Evolutionary conservation across 2,888 invertebrate species (phyloP), one percentile per base, ranked within the genome.

Genomic region (Ectemnius lituratus): DNA sequence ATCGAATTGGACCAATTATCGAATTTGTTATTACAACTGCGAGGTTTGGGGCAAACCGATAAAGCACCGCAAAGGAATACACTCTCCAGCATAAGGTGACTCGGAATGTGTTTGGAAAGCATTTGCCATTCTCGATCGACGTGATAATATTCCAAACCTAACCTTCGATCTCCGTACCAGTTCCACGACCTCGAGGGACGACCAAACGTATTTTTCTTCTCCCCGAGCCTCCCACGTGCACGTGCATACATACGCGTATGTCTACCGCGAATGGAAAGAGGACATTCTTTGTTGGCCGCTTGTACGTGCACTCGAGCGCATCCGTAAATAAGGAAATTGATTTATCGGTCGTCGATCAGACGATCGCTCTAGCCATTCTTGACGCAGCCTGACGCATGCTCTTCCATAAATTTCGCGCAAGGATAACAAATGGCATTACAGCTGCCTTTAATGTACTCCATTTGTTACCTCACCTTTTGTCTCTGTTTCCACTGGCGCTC

Each of bases 291-390:
- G 68, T 62, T 78, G 72, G 74, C 70, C 71, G 59, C 67, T 76
- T 66, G 70, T 73, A 76, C 78, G 73, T 71, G 76, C 37, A 37
- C 75, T 62, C 79, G 75, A 76, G 76, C 76, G 65, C 65, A 65
- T 65, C 45, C n/a, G 58, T 58, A 57, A 65, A 73, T 77, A 76
- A 69, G 78, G 69, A 80, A 82, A 82, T 78, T 78, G 78, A 80
- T 80, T 82, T 82, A 80, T 82, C 77, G 77, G 63, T 62, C 69
- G 68, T 49, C 60, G 73, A 73, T 73, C 69, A 56, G 8, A 37
- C 37, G 37, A 37, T 37, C 37, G 37, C 11, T 37, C 68, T 57
- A 20, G 6, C 14, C 64, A 27, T 27, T 27, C 58, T 8, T 14
- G 20, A 27, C 20, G 23, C 20, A 6, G 68, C 61, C 64, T 49